phyloP scores from a whole-genome alignment of 2,888 invertebrate species.

The Melanargia galathea region DNA sequence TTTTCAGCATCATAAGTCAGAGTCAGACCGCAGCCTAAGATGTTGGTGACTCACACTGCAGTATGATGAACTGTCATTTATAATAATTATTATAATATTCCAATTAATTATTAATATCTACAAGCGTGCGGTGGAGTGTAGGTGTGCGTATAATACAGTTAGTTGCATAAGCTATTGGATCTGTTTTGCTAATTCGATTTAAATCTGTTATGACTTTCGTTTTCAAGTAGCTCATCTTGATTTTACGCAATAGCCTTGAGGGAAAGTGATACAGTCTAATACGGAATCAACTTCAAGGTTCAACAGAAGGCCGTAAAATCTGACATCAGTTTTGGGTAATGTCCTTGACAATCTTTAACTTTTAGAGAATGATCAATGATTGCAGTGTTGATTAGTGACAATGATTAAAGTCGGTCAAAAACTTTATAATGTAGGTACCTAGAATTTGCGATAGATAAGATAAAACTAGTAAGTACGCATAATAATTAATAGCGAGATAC shows the following conservation, averaged over 20 bases:
- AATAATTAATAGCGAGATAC: too few relatives aligned
- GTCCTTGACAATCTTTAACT: background rate
- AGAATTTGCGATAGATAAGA: too few relatives aligned
- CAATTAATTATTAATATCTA: conserved; percentile 21
- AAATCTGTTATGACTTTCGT: conserved; percentile 17
- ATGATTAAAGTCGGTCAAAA: too few relatives aligned
- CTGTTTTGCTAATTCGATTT: conserved; percentile 20
- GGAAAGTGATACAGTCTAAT: conserved; percentile 6
- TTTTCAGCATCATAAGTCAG: background rate
- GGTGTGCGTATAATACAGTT: conserved; percentile 12
- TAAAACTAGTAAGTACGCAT: too few relatives aligned
- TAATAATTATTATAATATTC: conserved; percentile 34
- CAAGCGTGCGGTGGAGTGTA: conserved; percentile 9
- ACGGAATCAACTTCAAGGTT: background rate
- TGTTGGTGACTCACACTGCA: conserved; percentile 20
- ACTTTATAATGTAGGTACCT: too few relatives aligned
- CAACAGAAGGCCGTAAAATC: background rate
- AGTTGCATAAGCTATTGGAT: conserved; percentile 6
- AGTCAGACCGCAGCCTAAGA: conserved; percentile 15
- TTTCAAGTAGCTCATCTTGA: conserved; percentile 19
- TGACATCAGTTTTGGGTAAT: background rate
- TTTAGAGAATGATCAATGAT: too few relatives aligned
- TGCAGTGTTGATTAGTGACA: too few relatives aligned
- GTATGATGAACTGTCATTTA: conserved; percentile 25
- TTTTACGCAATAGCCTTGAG: conserved; percentile 4